Base-by-base conservation (phyloP, 2,888 invertebrate species). In the Calameuta filiformis region DNA sequence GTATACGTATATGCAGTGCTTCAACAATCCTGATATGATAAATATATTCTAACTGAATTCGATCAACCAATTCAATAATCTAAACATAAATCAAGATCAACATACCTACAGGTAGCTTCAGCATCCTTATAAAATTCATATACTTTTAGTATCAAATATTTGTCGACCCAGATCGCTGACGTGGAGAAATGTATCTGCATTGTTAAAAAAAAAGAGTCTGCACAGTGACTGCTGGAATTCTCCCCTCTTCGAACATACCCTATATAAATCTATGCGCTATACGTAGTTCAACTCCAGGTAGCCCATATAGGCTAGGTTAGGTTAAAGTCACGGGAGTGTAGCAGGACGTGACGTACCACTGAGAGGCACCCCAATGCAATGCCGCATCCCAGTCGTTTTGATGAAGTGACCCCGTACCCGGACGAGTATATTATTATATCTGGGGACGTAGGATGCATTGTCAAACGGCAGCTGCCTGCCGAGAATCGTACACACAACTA, bases 391-490 rank as follows among this genome's bases (percentile, higher is more conserved):
- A 87, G 87, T 87, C 88, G 84, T 81, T 90, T 89, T 90, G 89
- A 90, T 89, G 88, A 90, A 90, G 89, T 90, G 88, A 86, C 85
- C 85, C 84, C 83, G 80, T 83, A 83, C 85, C 81, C 84, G 83
- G 88, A 86, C 86, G 87, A 88, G 89, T 88, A 88, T 86, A 90
- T 90, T 90, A 90, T 89, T 89, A 88, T 87, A 83, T 88, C 84
- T 81, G 81, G 88, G 86, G 86, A 87, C 86, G 86, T 83, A 83
- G 88, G 83, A 81, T 83, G 87, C 85, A 88, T 89, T 90, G 90
- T 90, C 87, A 88, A 89, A 87, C 86, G 81, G 87, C 89, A 90
- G 89, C 90, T 90, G 90, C 84, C 84, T 79, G 79, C 81, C 77
- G 81, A 80, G 82, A 75, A 80, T 83, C 81, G 84, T 83, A 81